These are phyloP conservation scores for Dysidea cf. avara DNA, from an alignment of 37 sponge, comb jelly and placozoan species.

Conservation along the genomic window DNA sequence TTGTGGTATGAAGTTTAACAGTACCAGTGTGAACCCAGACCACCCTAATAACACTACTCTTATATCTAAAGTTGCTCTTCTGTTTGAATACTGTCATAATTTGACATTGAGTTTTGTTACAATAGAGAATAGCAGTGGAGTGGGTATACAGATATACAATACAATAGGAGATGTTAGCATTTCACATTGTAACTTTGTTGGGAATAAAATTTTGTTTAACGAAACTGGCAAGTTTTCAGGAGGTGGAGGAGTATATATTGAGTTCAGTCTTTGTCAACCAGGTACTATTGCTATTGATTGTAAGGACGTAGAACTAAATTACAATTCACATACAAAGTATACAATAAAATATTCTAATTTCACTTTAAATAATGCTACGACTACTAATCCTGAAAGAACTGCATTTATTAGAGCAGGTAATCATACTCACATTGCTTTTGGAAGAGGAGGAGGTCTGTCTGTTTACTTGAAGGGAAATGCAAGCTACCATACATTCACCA, in stretches of 20 bases:
- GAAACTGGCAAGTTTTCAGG: background rate
- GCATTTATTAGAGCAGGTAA: background rate
- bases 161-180: background rate
- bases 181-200: background rate
- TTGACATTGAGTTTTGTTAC: background rate
- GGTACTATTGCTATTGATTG: too few relatives aligned
- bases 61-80: background rate
- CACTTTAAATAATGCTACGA: background rate
- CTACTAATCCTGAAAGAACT: background rate
- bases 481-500: background rate
- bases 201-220: background rate
- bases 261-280: background rate
- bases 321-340: too few relatives aligned
- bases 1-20: constrained; percentile 2
- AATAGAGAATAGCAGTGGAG: background rate
- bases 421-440: background rate
- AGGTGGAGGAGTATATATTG: constrained; percentile 22
- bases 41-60: background rate
- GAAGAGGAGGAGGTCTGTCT: constrained; percentile 11
- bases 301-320: too few relatives aligned
- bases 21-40: background rate
- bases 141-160: constrained; percentile 5
- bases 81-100: constrained; percentile 5
- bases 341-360: background rate
- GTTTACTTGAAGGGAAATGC: background rate